Base-by-base conservation (phyloP, 2,797 vertebrate genomes). In the Platalea minor region DNA sequence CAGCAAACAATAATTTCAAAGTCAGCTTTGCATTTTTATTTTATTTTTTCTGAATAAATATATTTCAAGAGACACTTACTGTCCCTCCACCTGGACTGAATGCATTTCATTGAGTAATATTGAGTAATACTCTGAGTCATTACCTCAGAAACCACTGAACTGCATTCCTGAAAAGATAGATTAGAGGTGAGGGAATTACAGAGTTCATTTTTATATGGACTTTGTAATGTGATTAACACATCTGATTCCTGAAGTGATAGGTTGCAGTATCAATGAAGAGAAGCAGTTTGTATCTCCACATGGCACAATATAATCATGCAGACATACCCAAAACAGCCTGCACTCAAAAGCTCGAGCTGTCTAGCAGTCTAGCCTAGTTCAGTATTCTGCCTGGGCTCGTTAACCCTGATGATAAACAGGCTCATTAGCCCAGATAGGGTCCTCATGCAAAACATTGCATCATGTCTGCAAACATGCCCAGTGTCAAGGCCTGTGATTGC, bases 401-500 rank as follows among this genome's bases (percentile, higher is more conserved):
- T 95, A 93, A 54, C 81, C 64, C 24, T 61, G 25, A 60, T 53
- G 70, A 60, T 59, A 85, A 93, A 67, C 78, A 87, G 56, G 41
- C 37, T 51, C 57, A 18, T 76, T 88, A 93, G 31, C 64, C 63
- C 56, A 83, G 78, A 85, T 74, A 85, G 87, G 56, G 28, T 79
- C 85, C 72, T 83, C 87, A 28, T 50, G 60, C 43, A 91, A 77
- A 82, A 53, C 68, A 83, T 72, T 89, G 89, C 92, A 88, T 93
- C 78, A 68, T 77, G 75, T 95, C 93, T 96, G 78, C 92, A 93
- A 80, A 63, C 64, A 48, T n/a, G 33, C 45, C 60, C 51, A 5
- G 17, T 61, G 60, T 85, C 82, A 88, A 69, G 65, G 41, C 43
- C 39, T 72, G 48, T 43, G 72, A 60, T 0, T 93, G 72, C 70